These are phyloP conservation scores for Scalopus aquaticus DNA, from an alignment of 2,113 vertebrate species.

Conservation along the genomic window DNA sequence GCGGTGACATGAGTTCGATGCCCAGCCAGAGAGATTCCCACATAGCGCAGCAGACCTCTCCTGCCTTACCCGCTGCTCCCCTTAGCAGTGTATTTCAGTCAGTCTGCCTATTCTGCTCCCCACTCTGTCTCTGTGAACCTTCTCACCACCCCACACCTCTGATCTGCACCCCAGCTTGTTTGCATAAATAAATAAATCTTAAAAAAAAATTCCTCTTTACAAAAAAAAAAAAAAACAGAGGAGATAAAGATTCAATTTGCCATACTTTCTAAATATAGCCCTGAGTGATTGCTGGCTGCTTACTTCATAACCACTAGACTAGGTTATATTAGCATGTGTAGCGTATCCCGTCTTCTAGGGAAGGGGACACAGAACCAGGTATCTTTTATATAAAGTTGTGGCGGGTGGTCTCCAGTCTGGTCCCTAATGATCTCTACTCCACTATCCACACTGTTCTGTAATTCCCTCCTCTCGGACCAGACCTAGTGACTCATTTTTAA, in stretches of 20 bases:
- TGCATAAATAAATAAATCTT: too few species aligned
- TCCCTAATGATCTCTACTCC: not conserved
- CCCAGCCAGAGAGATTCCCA: too few species aligned
- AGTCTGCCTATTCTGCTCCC: too few species aligned
- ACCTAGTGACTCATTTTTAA: not conserved
- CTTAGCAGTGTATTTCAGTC: too few species aligned
- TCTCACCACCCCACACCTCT: too few species aligned
- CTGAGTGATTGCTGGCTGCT: not conserved
- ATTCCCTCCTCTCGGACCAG: not conserved
- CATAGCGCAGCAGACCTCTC: too few species aligned
- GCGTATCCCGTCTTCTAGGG: not conserved
- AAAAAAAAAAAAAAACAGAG: not conserved
- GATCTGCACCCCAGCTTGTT: too few species aligned
- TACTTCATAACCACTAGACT: not conserved
- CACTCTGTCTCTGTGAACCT: too few species aligned
- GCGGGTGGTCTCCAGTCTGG: not conserved
- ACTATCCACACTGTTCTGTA: not conserved
- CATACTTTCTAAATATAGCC: not conserved
- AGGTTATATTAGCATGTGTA: not conserved
- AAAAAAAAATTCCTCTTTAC: too few species aligned
- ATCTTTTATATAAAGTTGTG: not conserved
- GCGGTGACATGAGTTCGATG: too few species aligned
- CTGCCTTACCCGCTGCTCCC: too few species aligned
- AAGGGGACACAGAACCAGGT: not conserved
- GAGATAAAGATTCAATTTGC: not conserved